These are phyloP conservation scores for Macroramphosus scolopax DNA, from an alignment of 2,797 vertebrate species.

Conservation along the genomic window DNA sequence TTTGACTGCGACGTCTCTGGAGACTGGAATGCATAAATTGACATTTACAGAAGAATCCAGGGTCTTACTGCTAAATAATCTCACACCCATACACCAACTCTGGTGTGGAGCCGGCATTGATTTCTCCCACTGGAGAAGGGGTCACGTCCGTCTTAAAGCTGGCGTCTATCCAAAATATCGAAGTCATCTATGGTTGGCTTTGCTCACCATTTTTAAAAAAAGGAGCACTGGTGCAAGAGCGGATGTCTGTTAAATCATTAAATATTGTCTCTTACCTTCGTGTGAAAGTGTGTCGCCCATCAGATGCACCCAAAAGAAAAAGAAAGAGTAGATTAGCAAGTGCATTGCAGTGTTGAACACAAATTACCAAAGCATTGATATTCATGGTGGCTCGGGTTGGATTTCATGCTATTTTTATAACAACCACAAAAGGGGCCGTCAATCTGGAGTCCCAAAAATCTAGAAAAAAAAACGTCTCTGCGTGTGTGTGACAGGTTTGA, in stretches of 20 bases:
- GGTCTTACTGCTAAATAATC: not conserved
- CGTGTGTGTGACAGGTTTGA: too few species aligned
- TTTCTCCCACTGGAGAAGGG: too few species aligned
- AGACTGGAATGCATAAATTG: constrained; percentile 21
- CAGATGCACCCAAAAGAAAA: constrained; percentile 1
- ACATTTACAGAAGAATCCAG: constrained; percentile 14
- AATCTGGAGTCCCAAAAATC: too few species aligned
- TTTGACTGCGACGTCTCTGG: constrained; percentile 16
- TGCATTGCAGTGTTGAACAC: not conserved
- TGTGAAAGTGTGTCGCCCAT: constrained; percentile 11
- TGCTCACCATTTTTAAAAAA: too few species aligned
- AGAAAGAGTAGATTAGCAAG: not conserved
- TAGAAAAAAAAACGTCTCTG: too few species aligned
- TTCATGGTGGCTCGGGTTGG: not conserved
- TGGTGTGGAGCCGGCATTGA: too few species aligned
- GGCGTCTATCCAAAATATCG: constrained; percentile 8
- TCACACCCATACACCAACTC: not conserved
- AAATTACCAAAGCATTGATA: not conserved
- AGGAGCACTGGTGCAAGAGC: not conserved
- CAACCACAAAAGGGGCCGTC: too few species aligned
- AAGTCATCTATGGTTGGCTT: constrained; percentile 27
- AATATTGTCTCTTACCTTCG: constrained; percentile 22
- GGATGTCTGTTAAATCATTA: not conserved
- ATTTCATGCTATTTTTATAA: too few species aligned
- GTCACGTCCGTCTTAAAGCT: constrained; percentile 5